Conservation (phyloP, 2,113 vertebrate species). For the Gorsachius goisagi region DNA sequence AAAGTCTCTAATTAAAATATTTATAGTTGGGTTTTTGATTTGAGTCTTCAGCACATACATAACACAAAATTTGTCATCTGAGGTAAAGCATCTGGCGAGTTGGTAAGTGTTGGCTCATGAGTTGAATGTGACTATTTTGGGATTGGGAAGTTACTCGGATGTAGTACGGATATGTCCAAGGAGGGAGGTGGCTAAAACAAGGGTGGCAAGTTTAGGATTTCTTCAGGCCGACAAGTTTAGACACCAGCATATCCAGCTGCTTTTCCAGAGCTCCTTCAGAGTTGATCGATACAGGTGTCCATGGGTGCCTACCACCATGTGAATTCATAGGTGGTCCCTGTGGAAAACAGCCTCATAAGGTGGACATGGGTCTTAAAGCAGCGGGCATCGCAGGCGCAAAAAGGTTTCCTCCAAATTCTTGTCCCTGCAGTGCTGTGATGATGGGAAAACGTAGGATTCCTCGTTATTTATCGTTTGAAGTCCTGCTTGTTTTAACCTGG, state of each 20-base stretch:
- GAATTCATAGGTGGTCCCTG: neutral
- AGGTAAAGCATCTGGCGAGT: conserved; percentile 37
- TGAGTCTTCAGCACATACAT: neutral
- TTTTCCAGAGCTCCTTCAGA: neutral
- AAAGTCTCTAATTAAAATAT: conserved; percentile 19
- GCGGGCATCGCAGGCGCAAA: too few species aligned
- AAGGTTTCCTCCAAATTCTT: neutral
- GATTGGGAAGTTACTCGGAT: neutral
- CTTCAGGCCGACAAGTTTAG: neutral
- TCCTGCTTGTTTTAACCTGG: neutral
- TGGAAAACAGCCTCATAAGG: fast-evolving
- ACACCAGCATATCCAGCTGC: neutral
- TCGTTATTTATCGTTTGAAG: neutral
- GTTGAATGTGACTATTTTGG: neutral
- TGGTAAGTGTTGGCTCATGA: neutral
- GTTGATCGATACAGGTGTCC: too few species aligned
- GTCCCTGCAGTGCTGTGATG: neutral
- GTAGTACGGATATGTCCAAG: neutral
- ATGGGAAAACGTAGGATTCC: neutral
- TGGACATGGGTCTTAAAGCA: neutral
- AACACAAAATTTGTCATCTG: conserved; percentile 10
- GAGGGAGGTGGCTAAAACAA: neutral
- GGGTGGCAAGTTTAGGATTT: neutral
- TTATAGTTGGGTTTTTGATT: conserved; percentile 46
- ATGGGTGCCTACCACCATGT: neutral